Base-by-base conservation (phyloP, 2,797 vertebrate genomes). In the Darevskia nairensis region DNA sequence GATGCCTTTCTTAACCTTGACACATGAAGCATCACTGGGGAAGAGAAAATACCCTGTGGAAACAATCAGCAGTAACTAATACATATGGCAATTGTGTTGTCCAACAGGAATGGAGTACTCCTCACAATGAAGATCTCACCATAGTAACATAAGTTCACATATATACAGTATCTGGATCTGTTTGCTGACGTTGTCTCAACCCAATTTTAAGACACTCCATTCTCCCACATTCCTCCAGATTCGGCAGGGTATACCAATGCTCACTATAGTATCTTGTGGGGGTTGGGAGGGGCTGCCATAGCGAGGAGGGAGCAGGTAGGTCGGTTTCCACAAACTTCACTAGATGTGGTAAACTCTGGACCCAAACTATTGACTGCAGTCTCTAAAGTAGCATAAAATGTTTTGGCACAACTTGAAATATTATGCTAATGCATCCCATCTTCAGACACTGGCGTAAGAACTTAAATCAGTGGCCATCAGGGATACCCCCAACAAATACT, bases 11-110 rank as follows among this genome's bases (percentile, higher is more conserved):
- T 21, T 86, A 92, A 80, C 32, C 41, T 66, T 9, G 5, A 9
- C 61, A 2, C 15, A 69, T 68, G 21, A 85, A 82, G 44, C 80
- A 88, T 29, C 71, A 84, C 27, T 23, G 72, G 3, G 72, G 32
- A 32, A 29, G 1, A 17, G 44, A 89, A 59, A 69, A 69, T 11
- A 50, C 88, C 44, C 72, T 11, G 2, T 6, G 39, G 32, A 46
- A 72, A 87, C 25, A 86, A 39, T 29, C 17, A 2, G 21, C 59
- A 82, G 64, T 29, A 71, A 75, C 11, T 27, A 82, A 92, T 91
- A 90, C 41, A 68, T 17, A 21, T 0, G 61, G n/a, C 44, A 86
- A 0, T 7, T 86, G 15, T 61, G 61, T 41, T 72, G 3, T 4
- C 1, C 25, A 69, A 74, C 19, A 59, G 87, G 46, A 74, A 44